phyloP scores from a whole-genome alignment of 2,797 vertebrate genomes.

The Mormyrops boulengeri region DNA sequence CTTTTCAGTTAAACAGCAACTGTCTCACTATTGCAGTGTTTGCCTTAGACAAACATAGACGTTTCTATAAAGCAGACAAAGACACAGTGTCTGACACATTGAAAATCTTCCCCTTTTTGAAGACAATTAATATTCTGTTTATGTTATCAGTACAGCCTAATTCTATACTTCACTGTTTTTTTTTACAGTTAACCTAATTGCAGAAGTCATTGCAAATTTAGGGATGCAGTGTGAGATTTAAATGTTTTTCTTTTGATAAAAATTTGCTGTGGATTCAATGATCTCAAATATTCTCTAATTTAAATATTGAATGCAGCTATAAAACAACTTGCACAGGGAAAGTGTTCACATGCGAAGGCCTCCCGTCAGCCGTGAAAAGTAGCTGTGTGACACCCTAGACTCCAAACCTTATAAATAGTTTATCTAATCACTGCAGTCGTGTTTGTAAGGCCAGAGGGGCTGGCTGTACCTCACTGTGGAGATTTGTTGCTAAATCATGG shows the following conservation, averaged over 20 bases:
- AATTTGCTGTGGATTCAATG: background rate
- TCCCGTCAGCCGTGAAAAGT: background rate
- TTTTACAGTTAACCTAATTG: background rate
- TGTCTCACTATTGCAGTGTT: background rate
- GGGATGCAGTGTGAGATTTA: background rate
- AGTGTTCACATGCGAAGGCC: background rate
- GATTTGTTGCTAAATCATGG: conserved; percentile 10
- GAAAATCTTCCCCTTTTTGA: background rate
- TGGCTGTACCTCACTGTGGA: background rate
- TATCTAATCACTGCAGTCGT: background rate
- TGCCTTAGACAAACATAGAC: background rate
- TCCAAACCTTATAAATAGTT: background rate
- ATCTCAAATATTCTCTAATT: background rate
- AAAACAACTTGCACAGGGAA: background rate
- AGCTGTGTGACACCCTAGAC: background rate
- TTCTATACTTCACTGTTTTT: background rate
- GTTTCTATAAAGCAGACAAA: background rate
- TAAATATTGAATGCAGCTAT: background rate
- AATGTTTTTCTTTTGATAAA: background rate
- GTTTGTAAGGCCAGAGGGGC: background rate
- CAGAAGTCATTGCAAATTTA: background rate
- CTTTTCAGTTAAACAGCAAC: background rate
- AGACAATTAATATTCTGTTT: background rate
- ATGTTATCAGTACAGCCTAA: background rate
- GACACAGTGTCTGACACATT: background rate